A percentile compares a stretch with the other conserved stretches of the same genome.
phyloP scores from a whole-genome alignment of 2,797 vertebrate genomes.

The Triplophysa bombifrons region DNA sequence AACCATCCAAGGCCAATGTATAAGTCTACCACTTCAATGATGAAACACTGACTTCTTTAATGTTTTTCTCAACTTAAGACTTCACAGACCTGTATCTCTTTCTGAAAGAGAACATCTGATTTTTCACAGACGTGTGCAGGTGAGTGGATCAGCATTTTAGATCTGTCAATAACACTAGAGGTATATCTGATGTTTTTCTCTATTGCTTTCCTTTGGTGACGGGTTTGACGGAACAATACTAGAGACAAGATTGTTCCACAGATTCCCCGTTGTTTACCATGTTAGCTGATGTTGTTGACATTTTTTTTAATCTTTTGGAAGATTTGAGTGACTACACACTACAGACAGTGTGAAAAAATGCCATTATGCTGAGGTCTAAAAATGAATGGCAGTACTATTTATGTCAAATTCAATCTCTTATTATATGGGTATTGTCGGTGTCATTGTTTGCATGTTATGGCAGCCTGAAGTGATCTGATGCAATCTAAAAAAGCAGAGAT shows the following conservation, averaged over 20 bases:
- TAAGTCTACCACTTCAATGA: neutral
- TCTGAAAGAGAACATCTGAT: slow-evolving; percentile 36
- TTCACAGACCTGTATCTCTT: slow-evolving; percentile 40
- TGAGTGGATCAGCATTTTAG: slow-evolving; percentile 30
- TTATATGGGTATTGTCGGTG: neutral
- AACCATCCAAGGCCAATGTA: neutral
- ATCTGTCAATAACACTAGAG: slow-evolving; percentile 27
- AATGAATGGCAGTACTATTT: neutral
- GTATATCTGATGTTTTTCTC: slow-evolving; percentile 11
- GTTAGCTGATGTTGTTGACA: neutral
- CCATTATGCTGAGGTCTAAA: neutral
- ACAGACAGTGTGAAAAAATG: neutral
- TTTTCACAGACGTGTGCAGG: slow-evolving; percentile 20
- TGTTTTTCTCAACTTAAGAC: neutral
- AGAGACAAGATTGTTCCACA: slow-evolving; percentile 5
- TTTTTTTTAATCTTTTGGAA: neutral
- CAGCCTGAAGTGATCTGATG: neutral
- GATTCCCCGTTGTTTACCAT: neutral
- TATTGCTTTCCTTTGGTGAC: slow-evolving; percentile 2
- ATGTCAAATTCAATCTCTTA: neutral
- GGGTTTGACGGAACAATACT: neutral
- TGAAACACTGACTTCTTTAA: slow-evolving; percentile 12
- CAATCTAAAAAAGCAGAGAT: slow-evolving; percentile 3
- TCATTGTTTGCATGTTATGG: neutral
- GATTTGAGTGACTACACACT: neutral